Base-by-base conservation (phyloP, 2,888 invertebrate species). In the Sesia apiformis region DNA sequence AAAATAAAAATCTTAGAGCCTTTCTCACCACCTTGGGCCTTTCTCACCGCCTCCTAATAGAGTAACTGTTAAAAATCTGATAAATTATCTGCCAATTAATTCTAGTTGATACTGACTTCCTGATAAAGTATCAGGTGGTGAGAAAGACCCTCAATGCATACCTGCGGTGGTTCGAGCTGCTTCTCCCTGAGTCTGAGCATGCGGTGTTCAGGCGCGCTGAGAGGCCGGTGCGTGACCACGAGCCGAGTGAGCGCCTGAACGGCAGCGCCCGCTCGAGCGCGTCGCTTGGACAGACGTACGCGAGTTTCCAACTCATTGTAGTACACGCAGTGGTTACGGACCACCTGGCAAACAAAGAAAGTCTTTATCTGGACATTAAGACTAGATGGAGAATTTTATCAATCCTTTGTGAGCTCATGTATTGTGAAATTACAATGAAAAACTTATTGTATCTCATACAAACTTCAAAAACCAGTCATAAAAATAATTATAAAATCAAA, bases 231-330 rank as follows among this genome's bases (percentile, higher is more conserved):
- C 53, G 95, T 95, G 3, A 98, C 98, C 46, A 98, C 94, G 49
- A 98, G 90, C 53, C 96, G 87, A 0, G 97, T 96, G 64, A 96
- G 94, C 51, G 92, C 93, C 60, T 91, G 94, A 54, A 74, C 91
- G 5, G 84, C 91, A 56, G 56, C 91, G 0, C 89, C 90, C 0
- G 88, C 87, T 0, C 90, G 76, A 52, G 97, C 96, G 53, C 98
- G 92, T 7, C 98, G 92, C 81, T 98, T 98, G 63, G 96, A 98
- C 57, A 98, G 90, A 4, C 98, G 93, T 57, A 98, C 98, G 55
- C 98, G 94, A 0, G 98, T 98, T 84, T 98, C 98, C 64, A 98
- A 74, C 82, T 98, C 98, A 82, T 98, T 97, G 82, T 98, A 99
- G 82, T 94, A 98, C 4, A 98, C 96, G 49, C 95, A 95, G 76